Base-by-base conservation (phyloP, 2,888 invertebrate species). In the Melangyna quadrimaculata region DNA sequence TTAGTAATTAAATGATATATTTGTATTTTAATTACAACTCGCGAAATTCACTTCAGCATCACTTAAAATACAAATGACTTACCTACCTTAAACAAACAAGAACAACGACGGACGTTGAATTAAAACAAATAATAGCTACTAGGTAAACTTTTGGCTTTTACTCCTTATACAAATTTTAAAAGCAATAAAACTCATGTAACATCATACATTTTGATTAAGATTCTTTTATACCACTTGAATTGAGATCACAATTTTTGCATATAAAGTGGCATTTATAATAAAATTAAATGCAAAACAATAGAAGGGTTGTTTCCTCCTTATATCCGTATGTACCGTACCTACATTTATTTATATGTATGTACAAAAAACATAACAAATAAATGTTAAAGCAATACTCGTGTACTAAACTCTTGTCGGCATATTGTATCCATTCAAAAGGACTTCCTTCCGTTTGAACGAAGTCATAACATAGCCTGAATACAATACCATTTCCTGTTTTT, bases 401-500 rank as follows among this genome's bases (percentile, higher is more conserved):
- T 51, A 51, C 48, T 51, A 67, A 51, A 51, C 80, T 71, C 75
- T 84, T 81, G 86, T 72, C 81, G 86, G 86, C 86, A 78, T 78
- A 81, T 81, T 86, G 80, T 86, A 73, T 57, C 77, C 86, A 81
- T 73, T 86, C 77, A 81, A 81, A 82, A 74, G 73, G 70, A 72
- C 81, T 86, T 86, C 86, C 81, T 86, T 86, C 86, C 86, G 86
- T 51, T 86, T 63, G 53, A 69, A 51, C 78, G 45, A 32, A 67
- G 80, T 81, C 77, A 86, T 78, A 81, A 81, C 86, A 86, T 78
- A 81, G 75, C 77, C 77, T 72, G 65, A 81, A 73, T 73, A 86
- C 80, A 86, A 86, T 81, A 51, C 72, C 59, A 73, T 78, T 86
- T 86, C 86, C 86, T 81, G 86, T 81, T 75, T 55, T 71, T 55